Base-by-base conservation (phyloP, 53 echinoderm and acorn worm species). In the Patiria pectinifera region DNA sequence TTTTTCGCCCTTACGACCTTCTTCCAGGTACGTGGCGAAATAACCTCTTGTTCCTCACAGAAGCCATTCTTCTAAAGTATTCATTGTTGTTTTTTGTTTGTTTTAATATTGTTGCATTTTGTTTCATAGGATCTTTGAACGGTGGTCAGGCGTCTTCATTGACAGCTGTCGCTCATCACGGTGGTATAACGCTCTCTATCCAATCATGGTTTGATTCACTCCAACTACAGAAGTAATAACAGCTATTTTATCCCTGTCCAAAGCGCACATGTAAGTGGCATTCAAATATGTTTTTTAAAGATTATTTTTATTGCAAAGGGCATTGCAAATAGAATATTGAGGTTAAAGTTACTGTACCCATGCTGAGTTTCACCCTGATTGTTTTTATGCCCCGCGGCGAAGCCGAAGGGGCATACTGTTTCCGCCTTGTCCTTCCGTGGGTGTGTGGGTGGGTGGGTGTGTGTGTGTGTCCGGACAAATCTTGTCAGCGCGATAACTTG, bases 131-230 rank as follows among this genome's bases (percentile, higher is more conserved):
- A 83, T 58, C 76, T 13, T 93, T 94, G 82, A 95, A 95, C 78
- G 91, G 84, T 16, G 95, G 87, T 8, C 83, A 79, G 43, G 80
- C 79, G 8, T 86, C 91, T 4, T 58, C 83, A 58, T 63, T 97
- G 63, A 85, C 85, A 82, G 97, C 95, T 26, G 59, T 24, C 7
- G 69, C 97, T 6, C 60, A 87, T 83, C 80, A 91, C 25, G 97
- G 97, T 76, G 92, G 86, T 69, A 95, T 97, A 48, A 90, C 94
- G 49, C 89, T 97, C 62, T 82, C 93, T 16, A 84, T 95, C 13
- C 95, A 95, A 71, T 97, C 97, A 24, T 97, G 97, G 97, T 95
- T 97, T 71, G 97, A 95, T 14, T 97, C 95, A 2, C 91, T 97
- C 62, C 92, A 94, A n/a, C 82, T 97, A 18, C 91, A 78, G 44